These are phyloP conservation scores for Penaeus chinensis DNA, from an alignment of 1,140 invertebrate species.

Conservation along the genomic window DNA sequence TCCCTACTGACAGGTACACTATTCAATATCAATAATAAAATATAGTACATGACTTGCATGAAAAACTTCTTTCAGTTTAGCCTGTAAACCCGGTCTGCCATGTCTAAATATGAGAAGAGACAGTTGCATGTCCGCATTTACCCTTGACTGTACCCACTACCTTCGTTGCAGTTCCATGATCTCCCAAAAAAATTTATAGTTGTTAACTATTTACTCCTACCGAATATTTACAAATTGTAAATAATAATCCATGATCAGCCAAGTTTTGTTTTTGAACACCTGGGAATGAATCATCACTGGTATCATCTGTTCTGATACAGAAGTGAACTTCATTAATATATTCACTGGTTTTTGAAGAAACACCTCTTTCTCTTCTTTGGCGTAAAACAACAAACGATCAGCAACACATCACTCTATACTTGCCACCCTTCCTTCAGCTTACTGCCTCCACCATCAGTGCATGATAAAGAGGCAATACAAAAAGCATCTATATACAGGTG, in stretches of 20 bases:
- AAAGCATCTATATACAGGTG: slow-evolving; percentile 57
- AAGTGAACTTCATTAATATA: slow-evolving; percentile 48
- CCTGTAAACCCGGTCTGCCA: too few species aligned
- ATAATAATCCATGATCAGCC: slow-evolving; percentile 37
- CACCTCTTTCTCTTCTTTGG: slow-evolving; percentile 57
- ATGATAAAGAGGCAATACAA: slow-evolving; percentile 54
- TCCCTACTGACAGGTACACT: too few species aligned
- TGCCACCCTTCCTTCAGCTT: slow-evolving; percentile 14
- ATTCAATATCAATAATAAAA: too few species aligned
- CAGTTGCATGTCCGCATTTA: too few species aligned
- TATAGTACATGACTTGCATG: too few species aligned
- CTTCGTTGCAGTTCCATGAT: slow-evolving; percentile 30
- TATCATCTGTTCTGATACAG: slow-evolving; percentile 36
- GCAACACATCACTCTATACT: slow-evolving; percentile 39
- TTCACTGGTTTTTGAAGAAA: slow-evolving; percentile 45
- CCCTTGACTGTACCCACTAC: slow-evolving; percentile 32
- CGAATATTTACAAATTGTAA: slow-evolving; percentile 40
- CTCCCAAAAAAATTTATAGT: slow-evolving; percentile 31
- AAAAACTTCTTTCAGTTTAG: too few species aligned
- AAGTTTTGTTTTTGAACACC: slow-evolving; percentile 52
- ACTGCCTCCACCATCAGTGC: slow-evolving; percentile 47
- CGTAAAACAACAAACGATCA: slow-evolving; percentile 41
- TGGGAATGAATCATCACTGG: slow-evolving; percentile 54
- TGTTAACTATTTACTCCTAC: slow-evolving; percentile 48
- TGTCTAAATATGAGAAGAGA: too few species aligned